Conservation (phyloP, 2,113 vertebrate species). For the Ailurus styani region DNA sequence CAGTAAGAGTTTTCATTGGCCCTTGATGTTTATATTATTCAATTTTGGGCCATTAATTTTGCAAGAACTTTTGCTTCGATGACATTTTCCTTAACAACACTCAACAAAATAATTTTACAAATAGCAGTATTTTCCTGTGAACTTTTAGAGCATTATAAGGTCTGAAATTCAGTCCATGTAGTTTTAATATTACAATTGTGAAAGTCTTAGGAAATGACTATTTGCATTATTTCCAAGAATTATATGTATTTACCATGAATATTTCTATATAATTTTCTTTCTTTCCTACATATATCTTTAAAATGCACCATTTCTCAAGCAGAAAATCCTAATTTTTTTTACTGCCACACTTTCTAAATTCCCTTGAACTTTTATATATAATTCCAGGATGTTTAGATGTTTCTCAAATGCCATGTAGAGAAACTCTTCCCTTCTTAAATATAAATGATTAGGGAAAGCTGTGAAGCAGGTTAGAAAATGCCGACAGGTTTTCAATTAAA, state of each 20-base stretch:
- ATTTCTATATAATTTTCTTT: constrained; percentile 13
- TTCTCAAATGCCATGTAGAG: constrained; percentile 30
- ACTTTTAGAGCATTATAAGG: neutral
- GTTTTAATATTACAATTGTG: neutral
- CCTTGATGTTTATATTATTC: neutral
- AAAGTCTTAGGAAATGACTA: neutral
- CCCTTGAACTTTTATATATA: constrained; percentile 38
- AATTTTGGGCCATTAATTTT: neutral
- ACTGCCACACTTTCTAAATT: constrained; percentile 6
- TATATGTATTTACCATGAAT: constrained; percentile 5
- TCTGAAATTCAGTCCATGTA: neutral
- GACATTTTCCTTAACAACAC: neutral
- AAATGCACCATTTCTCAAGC: constrained; percentile 8
- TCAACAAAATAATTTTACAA: neutral
- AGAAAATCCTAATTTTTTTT: constrained; percentile 32
- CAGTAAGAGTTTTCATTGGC: neutral
- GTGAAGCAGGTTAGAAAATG: constrained; percentile 52
- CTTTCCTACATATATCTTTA: neutral
- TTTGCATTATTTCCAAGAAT: constrained; percentile 28
- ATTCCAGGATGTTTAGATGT: neutral
- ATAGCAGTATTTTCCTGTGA: neutral
- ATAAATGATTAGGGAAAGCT: constrained; percentile 47
- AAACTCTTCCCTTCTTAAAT: constrained; percentile 38
- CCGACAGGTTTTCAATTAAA: constrained; percentile 74
- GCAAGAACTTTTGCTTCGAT: neutral